Base-by-base conservation (phyloP, 1,140 invertebrate genomes). In the Amphibalanus amphitrite region DNA sequence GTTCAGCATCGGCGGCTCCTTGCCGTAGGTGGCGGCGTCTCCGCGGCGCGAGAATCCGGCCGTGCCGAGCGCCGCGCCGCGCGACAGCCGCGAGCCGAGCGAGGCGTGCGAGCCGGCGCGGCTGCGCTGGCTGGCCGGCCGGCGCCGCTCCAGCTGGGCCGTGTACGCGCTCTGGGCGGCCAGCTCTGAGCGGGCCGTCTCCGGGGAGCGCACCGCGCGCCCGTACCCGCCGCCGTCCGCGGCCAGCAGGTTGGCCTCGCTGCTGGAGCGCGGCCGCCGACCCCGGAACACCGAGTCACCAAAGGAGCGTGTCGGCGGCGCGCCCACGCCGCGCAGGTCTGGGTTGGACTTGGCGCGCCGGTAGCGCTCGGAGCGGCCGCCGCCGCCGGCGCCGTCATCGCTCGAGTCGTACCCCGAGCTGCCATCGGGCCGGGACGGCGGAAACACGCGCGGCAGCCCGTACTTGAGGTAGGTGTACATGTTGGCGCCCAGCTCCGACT, bases 381-480 rank as follows among this genome's bases (percentile, higher is more conserved):
- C n/a, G n/a, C n/a, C n/a, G n/a, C n/a, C 68, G 6, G 71, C 73
- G 10, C 85, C 85, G 72, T 87, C 86, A 69, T 87, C 85, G 73
- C 85, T 86, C 75, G 91, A 93, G 76, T 94, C 91, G 78, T 94
- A 94, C 1, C 92, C 92, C n/a, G n/a, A n/a, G n/a, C n/a, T n/a
- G n/a, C n/a, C n/a, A n/a, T n/a, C n/a, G n/a, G n/a, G n/a, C n/a
- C 74, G 90, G 92, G 15, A 90, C 93, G 0, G 91, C 28, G 92
- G 91, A 78, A 94, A 87, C 0, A 95, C 93, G 47, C 93, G 84
- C 0, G 93, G 93, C 69, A 95, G 80, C 3, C 93, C 93, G 76
- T 95, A 95, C 79, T 95, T 93, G 30, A 95, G 83, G 81, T 95
- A 95, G 3, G 92, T 93, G 79, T 92, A 93, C 82, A 94, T 93